A percentile compares a stretch with the other conserved stretches of the same genome.
These are phyloP conservation scores for Magallana nippona DNA, from an alignment of 2,888 invertebrate genomes.

Conservation along the genomic window DNA sequence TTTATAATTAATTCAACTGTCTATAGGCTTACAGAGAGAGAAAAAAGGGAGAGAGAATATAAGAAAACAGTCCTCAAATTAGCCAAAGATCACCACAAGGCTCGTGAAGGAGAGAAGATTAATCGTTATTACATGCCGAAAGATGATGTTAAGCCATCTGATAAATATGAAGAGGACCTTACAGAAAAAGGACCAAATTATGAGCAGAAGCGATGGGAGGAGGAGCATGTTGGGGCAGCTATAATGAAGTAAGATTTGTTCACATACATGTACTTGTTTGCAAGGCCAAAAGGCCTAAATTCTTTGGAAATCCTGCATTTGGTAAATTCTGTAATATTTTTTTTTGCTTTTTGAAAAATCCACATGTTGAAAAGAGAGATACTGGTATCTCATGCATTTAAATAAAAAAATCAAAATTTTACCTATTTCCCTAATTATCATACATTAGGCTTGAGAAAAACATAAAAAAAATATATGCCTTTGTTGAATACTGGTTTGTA, in stretches of 20 bases:
- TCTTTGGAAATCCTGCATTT: too few relatives aligned
- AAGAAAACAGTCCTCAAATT: constrained; percentile 93
- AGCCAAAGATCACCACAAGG: constrained; percentile 97
- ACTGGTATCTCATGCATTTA: too few relatives aligned
- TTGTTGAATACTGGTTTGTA: too few relatives aligned
- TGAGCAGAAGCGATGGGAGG: constrained; percentile 95
- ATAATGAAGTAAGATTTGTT: constrained; percentile 84
- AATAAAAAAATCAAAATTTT: too few relatives aligned
- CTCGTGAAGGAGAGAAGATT: constrained; percentile 93
- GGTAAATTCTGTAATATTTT: too few relatives aligned
- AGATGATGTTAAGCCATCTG: constrained; percentile 81
- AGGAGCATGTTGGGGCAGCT: constrained; percentile 96
- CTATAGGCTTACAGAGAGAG: constrained; percentile 90
- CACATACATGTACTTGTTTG: not conserved
- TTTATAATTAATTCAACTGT: not conserved
- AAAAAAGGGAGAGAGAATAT: constrained; percentile 91
- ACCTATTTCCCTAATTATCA: too few relatives aligned
- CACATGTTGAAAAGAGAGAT: too few relatives aligned
- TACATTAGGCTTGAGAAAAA: too few relatives aligned
- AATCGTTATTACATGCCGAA: constrained; percentile 97
- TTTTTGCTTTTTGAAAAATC: too few relatives aligned
- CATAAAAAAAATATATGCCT: too few relatives aligned
- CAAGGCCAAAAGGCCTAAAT: too few relatives aligned
- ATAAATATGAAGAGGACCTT: constrained; percentile 84
- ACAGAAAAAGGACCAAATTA: constrained; percentile 85